A percentile compares a stretch with the other conserved stretches of the same genome.
These are phyloP conservation scores for Scrobipalpa atriplicella DNA, from an alignment of 2,888 invertebrate species.

Conservation along the genomic window DNA sequence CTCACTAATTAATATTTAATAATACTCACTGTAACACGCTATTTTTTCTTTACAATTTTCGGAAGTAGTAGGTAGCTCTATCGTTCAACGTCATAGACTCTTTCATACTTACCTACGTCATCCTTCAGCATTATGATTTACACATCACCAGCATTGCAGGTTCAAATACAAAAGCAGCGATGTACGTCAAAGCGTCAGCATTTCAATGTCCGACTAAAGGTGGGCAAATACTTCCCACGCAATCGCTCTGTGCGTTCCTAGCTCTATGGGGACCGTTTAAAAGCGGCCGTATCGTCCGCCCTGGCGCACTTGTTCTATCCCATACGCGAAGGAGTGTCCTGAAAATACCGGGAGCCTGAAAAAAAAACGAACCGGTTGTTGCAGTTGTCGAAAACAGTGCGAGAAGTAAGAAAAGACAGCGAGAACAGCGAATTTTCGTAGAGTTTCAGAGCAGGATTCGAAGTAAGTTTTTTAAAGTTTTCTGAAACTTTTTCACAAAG, in stretches of 20 bases:
- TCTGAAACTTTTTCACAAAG: not conserved
- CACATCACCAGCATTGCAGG: not conserved
- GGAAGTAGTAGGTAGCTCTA: not conserved
- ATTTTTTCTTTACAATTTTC: not conserved
- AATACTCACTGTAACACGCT: not conserved
- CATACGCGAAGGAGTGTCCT: constrained; percentile 39
- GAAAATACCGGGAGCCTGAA: not conserved
- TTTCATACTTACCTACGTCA: not conserved
- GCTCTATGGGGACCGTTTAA: constrained; percentile 65
- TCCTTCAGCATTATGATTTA: no score
- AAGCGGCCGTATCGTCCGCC: constrained; percentile 67
- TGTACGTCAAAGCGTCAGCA: not conserved
- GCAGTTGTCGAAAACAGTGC: not conserved
- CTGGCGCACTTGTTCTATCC: constrained; percentile 57
- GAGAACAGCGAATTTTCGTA: not conserved
- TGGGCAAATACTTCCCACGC: constrained; percentile 50
- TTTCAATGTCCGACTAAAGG: no score
- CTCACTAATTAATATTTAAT: not conserved
- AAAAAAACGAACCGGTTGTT: not conserved
- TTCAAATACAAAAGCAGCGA: not conserved
- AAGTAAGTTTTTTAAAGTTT: constrained; percentile 16
- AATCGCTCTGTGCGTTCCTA: constrained; percentile 42
- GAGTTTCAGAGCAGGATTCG: not conserved
- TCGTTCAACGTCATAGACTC: not conserved
- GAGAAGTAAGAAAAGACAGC: not conserved